Base-by-base conservation (phyloP, 2,797 vertebrate species). In the Thalassophryne amazonica region DNA sequence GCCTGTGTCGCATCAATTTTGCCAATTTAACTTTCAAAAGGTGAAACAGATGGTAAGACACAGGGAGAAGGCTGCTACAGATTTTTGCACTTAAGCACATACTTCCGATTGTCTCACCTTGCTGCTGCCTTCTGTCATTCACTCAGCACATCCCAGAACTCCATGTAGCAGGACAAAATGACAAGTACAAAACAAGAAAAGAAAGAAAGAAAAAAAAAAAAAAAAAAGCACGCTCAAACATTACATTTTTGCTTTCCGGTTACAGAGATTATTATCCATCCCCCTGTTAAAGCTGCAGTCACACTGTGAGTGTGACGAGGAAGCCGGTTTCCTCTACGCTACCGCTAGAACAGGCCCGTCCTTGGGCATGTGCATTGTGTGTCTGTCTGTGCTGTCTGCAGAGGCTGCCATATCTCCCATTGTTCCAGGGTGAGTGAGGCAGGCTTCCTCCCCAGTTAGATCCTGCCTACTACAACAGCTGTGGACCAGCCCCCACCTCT, bases 381-480 rank as follows among this genome's bases (percentile, higher is more conserved):
- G 53, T 58, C 68, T 58, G 60, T 43, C 62, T 67, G 62, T 64
- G 69, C 68, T 59, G 60, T 81, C 76, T 80, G 84, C 77, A 70
- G 83, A 68, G 80, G 73, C 86, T 84, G 86, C 86, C 82, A 79
- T 81, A 79, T 85, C 86, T 88, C 78, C 88, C 87, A 91, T 91
- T 92, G 91, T 91, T 90, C 86, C 82, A 72, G 82, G 70, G 74
- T 47, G 77, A 89, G 68, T 76, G 85, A 86, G 76, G 76, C 78
- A 73, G 75, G 69, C 83, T 82, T 86, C 80, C 80, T 85, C 78
- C 70, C 71, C 80, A 67, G 25, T 74, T 58, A 89, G 86, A 86
- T 83, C 84, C 83, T 76, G 83, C 86, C 89, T 84, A 78, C 86
- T 85, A 88, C 78, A 86, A 88, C 89, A 91, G 89, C 90, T 91